Percentiles rank a stretch among this genome's conserved stretches.
Evolutionary conservation across 1,140 invertebrate genomes (phyloP).

Genomic region (Panulirus ornatus): DNA sequence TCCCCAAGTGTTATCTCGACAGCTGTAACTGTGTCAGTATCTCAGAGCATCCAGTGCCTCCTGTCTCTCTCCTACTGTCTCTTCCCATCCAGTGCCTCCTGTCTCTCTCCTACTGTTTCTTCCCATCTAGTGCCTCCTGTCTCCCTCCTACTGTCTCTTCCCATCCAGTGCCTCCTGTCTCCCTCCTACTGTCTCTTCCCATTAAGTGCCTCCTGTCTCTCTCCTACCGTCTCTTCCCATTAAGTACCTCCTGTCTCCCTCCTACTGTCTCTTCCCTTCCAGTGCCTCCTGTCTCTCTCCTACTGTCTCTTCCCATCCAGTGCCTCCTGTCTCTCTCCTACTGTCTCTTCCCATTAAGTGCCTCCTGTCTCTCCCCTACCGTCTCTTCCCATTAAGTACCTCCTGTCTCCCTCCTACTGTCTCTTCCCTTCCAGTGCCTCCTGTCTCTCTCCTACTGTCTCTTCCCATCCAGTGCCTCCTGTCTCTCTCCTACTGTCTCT

Average conservation of each 20-base stretch:
- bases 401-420: too few species aligned
- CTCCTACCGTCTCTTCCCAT: background rate
- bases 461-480: background rate
- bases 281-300: conserved; percentile 10
- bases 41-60: background rate
- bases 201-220: background rate
- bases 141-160: background rate
- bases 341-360: background rate
- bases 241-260: conserved; percentile 4
- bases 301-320: background rate
- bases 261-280: background rate
- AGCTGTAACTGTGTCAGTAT: background rate
- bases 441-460: too few species aligned
- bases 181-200: background rate
- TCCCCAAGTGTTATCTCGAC: too few species aligned
- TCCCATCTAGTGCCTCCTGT: background rate
- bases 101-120: too few species aligned
- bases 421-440: too few species aligned
- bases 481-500: background rate
- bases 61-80: too few species aligned
- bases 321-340: background rate
- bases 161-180: background rate
- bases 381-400: too few species aligned
- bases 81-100: too few species aligned
- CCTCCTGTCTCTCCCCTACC: background rate